Base-by-base conservation (phyloP, 1,140 invertebrate genomes). In the Colletes latitarsis region DNA sequence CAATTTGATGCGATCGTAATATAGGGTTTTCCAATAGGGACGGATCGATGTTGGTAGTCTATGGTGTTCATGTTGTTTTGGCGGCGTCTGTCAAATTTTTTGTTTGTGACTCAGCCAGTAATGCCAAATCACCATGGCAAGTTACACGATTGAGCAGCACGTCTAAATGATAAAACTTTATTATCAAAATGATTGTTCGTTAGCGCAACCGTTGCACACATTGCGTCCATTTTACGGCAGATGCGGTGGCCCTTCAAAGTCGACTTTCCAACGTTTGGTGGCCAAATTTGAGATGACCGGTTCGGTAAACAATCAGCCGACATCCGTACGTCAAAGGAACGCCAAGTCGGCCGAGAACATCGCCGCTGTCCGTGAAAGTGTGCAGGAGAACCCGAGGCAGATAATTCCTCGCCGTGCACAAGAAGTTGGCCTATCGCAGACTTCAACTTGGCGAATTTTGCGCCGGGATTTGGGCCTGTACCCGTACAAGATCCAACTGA, bases 401-500 rank as follows among this genome's bases (percentile, higher is more conserved):
- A 53, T 58, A 63, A 74, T 74, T 74, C 72, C 72, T 52, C 72
- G 72, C 12, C 72, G 72, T 53, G 57, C 60, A 15, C 60, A 63
- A 74, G 60, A 74, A 63, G 46, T 74, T 39, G 72, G 60, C 60
- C n/a, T 74, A 53, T 62, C 72, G 58, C 57, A 74, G 72, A 64
- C 60, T 52, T 63, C 58, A 52, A 49, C 60, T 52, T 64, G 72
- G 58, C 60, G 72, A 74, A 74, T 74, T 74, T 74, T 74, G 46
- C 60, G 60, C 63, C 57, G 19, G 58, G 72, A 74, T 19, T 63
- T 71, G 52, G 30, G 41, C 41, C 58, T 73, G 57, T 17, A 73
- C 57, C 71, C 58, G n/a, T 73, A 73, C n/a, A 73, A 73, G 43
- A 73, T 73, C 58, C 57, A 63, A 63, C 58, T 73, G 57, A 63